phyloP scores from a whole-genome alignment of 2,113 vertebrate species.

The Bungarus multicinctus region DNA sequence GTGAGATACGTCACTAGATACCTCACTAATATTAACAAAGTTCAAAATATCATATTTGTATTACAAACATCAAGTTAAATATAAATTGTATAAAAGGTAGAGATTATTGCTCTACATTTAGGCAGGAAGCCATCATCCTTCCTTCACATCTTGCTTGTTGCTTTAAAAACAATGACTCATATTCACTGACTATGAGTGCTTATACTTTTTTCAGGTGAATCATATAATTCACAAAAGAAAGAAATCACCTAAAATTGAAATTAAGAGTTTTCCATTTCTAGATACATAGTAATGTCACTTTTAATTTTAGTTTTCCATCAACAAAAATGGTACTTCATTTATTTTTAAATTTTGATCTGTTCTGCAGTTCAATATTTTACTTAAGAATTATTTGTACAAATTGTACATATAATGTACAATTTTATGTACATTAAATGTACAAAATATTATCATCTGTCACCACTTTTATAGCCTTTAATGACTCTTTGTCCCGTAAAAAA shows the following conservation, averaged over 20 bases:
- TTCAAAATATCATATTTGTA: neutral
- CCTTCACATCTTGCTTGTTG: neutral
- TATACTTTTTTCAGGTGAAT: neutral
- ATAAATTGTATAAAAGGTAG: too few relatives aligned
- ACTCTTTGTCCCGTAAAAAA: neutral
- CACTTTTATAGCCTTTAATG: neutral
- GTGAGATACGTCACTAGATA: too few relatives aligned
- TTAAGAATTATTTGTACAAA: neutral
- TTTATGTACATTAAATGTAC: neutral
- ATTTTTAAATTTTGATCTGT: neutral
- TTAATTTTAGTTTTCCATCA: neutral
- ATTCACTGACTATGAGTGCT: neutral
- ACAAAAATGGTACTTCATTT: neutral
- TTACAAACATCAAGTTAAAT: too few relatives aligned
- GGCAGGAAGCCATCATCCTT: neutral
- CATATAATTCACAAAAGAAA: neutral
- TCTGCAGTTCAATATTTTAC: accelerated
- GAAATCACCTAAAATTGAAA: neutral
- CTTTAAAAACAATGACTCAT: neutral
- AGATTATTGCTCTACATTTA: neutral
- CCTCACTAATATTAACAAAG: neutral
- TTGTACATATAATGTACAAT: too few relatives aligned
- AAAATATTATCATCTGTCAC: neutral
- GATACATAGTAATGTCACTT: neutral
- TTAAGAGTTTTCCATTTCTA: neutral